A percentile compares a stretch with the other conserved stretches of the same genome.
Conservation (phyloP, 2,113 vertebrate species). For the Synchiropus splendidus region DNA sequence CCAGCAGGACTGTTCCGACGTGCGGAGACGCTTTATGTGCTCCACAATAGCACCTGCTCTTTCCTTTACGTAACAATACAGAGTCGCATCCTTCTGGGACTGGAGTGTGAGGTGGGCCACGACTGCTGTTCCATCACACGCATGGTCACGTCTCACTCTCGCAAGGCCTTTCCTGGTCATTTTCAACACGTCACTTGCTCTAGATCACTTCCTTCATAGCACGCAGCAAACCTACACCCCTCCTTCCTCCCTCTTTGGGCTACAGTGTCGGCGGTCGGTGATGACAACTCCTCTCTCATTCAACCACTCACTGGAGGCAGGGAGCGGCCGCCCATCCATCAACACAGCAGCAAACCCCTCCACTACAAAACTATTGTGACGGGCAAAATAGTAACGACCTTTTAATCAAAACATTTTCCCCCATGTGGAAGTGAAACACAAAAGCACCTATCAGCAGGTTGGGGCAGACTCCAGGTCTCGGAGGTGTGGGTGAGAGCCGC, state of each 20-base stretch:
- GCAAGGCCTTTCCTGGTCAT: slow-evolving; percentile 26
- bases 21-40: no score
- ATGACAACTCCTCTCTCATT: slow-evolving; percentile 62
- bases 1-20: slow-evolving; percentile 12
- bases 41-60: slow-evolving; percentile 28
- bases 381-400: slow-evolving; percentile 63
- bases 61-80: slow-evolving; percentile 39
- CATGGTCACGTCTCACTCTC: slow-evolving; percentile 17
- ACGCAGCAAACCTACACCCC: not conserved
- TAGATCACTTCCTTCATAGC: slow-evolving; percentile 2
- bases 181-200: slow-evolving; percentile 39
- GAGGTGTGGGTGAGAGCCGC: slow-evolving; percentile 27
- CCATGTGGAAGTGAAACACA: slow-evolving; percentile 41
- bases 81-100: slow-evolving; percentile 33
- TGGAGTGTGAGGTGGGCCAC: slow-evolving; percentile 49
- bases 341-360: slow-evolving; percentile 45
- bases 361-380: slow-evolving; percentile 61
- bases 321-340: slow-evolving; percentile 56
- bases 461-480: slow-evolving; percentile 39
- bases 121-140: slow-evolving; percentile 27
- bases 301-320: slow-evolving; percentile 44
- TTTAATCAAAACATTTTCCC: slow-evolving; percentile 67
- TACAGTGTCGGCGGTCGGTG: slow-evolving; percentile 32
- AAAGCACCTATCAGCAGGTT: slow-evolving; percentile 52
- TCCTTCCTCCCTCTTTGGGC: slow-evolving; percentile 27